Base-by-base conservation (phyloP, 2,888 invertebrate species). In the Mystacides longicornis region DNA sequence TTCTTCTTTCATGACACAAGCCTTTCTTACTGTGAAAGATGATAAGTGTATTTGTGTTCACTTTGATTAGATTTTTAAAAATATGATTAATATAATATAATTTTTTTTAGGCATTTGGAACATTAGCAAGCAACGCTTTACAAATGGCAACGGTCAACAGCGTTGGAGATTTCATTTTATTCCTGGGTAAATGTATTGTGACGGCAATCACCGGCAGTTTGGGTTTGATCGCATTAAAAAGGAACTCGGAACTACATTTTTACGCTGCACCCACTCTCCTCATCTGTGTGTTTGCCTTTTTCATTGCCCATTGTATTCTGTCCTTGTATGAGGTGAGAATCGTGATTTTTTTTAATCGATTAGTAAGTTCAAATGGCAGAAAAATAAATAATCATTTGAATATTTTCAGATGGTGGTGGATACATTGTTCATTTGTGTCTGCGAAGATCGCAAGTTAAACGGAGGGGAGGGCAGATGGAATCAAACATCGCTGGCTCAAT, bases 101-200 rank as follows among this genome's bases (percentile, higher is more conserved):
- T 45, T 9, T 19, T 45, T 3, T 7, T 3, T 67, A 93, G 93
- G 94, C 94, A 18, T 93, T 93, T 74, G 85, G 83, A 66, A 89
- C 90, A 1, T 79, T 93, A 64, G 83, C 87, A 42, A 85, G 82
- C 67, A 92, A 94, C 70, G 87, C 86, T 0, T 71, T 95, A 37
- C 87, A 93, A 80, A 87, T 96, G 62, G 89, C 92, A 0, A 90
- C 93, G 0, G 89, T 97, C 55, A 96, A 96, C 74, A 88, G 90
- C 63, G 82, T 94, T 46, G 96, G 95, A 3, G 93, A 93, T 71
- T 94, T 95, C 68, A 87, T 96, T 59, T 75, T 97, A 48, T 93
- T 97, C 69, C 76, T 97, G 62, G 93, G 92, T 53, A 90, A 90
- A 68, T 77, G 77, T 61, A 76, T 77, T 58, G 90, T 95, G 54